Evolutionary conservation across 2,113 vertebrate genomes (phyloP).

Genomic region (Sylvietta virens): DNA sequence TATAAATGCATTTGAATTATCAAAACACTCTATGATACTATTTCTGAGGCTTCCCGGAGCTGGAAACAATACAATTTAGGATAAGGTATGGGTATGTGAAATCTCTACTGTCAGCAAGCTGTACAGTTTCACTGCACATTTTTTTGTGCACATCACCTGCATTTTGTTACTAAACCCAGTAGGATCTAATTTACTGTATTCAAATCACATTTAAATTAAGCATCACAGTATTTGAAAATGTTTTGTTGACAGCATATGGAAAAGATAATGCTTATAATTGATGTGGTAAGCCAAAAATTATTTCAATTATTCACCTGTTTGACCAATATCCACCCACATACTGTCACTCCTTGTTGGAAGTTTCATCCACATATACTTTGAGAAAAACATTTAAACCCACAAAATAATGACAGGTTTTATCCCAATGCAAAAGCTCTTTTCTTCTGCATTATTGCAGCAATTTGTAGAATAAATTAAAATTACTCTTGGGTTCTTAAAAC

Average conservation of each 20-base stretch:
- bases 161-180: background rate
- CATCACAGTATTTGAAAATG: background rate
- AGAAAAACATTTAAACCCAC: background rate
- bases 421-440: background rate
- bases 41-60: background rate
- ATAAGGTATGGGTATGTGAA: background rate
- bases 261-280: background rate
- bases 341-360: background rate
- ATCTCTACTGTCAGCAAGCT: background rate
- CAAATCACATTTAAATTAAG: background rate
- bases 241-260: background rate
- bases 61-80: background rate
- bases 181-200: background rate
- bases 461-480: constrained; percentile 31
- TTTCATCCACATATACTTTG: background rate
- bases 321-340: background rate
- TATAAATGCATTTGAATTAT: background rate
- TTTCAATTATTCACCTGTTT: constrained; percentile 12
- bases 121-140: background rate
- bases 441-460: background rate
- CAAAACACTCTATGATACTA: background rate
- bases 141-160: background rate
- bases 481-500: background rate
- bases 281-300: background rate
- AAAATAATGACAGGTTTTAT: background rate